A percentile compares a stretch with the other conserved stretches of the same genome.
These are phyloP conservation scores for Phrynosoma blainvillii DNA, from an alignment of 2,113 vertebrate species.

Conservation along the genomic window DNA sequence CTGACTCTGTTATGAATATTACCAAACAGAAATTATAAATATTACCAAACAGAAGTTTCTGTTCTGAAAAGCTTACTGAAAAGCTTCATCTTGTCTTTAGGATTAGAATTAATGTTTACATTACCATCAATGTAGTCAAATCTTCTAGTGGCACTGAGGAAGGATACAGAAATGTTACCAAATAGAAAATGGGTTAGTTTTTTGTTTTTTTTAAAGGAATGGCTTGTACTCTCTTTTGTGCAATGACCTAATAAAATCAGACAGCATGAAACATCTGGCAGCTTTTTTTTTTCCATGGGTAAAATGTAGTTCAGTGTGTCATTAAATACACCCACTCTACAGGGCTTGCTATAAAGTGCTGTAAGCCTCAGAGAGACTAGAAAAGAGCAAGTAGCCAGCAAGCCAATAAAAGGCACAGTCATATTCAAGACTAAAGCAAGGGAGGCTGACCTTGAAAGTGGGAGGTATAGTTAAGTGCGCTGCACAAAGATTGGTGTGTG, in stretches of 20 bases:
- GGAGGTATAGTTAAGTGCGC: not conserved
- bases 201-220: not conserved
- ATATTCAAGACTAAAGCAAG: not conserved
- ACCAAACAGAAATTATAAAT: too few relatives aligned
- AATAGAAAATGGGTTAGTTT: not conserved
- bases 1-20: too few relatives aligned
- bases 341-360: conserved; percentile 23
- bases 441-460: conserved; percentile 47
- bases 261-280: conserved; percentile 64
- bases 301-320: conserved; percentile 54
- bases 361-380: conserved; percentile 18
- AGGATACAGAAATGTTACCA: conserved; percentile 1
- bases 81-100: not conserved
- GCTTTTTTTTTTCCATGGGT: conserved; percentile 5
- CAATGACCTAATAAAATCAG: conserved; percentile 62
- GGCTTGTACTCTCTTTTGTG: conserved; percentile 9
- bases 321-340: conserved; percentile 31
- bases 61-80: not conserved
- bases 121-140: not conserved
- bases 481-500: conserved; percentile 13
- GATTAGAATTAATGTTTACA: not conserved
- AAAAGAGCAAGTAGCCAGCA: conserved; percentile 9
- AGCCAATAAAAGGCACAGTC: not conserved
- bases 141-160: too few relatives aligned
- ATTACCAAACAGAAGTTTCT: not conserved